phyloP scores from a whole-genome alignment of 1,140 invertebrate genomes.

The Drosophila pandora region DNA sequence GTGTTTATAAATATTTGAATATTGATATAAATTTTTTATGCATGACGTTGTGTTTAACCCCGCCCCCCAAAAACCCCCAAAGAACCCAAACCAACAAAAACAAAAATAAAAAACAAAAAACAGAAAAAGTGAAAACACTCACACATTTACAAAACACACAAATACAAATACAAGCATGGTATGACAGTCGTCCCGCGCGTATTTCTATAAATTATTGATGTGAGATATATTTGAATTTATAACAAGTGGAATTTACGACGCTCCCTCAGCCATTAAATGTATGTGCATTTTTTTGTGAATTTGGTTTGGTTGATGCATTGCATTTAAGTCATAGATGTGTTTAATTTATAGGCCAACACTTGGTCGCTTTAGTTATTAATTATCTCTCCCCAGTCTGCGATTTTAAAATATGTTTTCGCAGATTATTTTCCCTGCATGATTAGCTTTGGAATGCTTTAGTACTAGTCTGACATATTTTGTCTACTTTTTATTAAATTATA shows the following conservation, averaged over 20 bases:
- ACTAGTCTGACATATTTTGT: neutral
- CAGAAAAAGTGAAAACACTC: constrained; percentile 17
- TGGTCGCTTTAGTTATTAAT: constrained; percentile 66
- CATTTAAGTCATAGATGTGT: constrained; percentile 27
- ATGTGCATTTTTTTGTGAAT: constrained; percentile 17
- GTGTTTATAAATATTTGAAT: constrained; percentile 72
- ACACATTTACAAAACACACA: constrained; percentile 28
- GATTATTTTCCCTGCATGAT: constrained; percentile 43
- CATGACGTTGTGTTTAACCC: constrained; percentile 75
- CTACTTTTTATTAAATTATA: neutral
- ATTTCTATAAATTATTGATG: constrained; percentile 80
- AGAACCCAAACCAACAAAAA: neutral
- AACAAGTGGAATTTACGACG: constrained; percentile 70
- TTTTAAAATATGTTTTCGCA: constrained; percentile 29
- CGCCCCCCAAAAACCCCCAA: constrained; percentile 29
- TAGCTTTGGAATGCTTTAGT: constrained; percentile 31
- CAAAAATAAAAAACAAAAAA: constrained; percentile 16
- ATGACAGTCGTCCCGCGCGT: constrained; percentile 79
- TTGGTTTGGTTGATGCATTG: constrained; percentile 34
- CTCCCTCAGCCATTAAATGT: constrained; percentile 55
- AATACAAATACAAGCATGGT: constrained; percentile 40
- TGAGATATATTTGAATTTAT: constrained; percentile 81
- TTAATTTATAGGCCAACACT: constrained; percentile 65
- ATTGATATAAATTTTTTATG: constrained; percentile 78
- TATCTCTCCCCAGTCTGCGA: constrained; percentile 26